A percentile compares a stretch with the other conserved stretches of the same genome.
Evolutionary conservation across 2,113 vertebrate species (phyloP).

Genomic region (Genyomyrus donnyi): DNA sequence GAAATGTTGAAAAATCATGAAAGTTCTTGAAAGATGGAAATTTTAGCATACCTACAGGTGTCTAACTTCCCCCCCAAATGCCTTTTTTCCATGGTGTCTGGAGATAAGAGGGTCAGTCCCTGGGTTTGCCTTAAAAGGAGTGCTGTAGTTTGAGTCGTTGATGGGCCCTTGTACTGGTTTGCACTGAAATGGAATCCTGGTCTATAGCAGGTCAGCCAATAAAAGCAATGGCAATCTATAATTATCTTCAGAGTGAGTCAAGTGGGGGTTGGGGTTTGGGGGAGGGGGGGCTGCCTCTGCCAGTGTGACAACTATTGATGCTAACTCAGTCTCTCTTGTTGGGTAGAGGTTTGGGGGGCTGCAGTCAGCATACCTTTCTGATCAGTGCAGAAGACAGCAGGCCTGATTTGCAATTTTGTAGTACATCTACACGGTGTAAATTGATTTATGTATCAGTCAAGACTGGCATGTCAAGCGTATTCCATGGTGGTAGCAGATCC

Average conservation of each 20-base stretch:
- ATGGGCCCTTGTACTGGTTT: conserved; percentile 33
- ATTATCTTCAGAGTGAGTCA: conserved; percentile 45
- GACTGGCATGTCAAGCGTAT: not conserved
- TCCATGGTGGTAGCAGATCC: not conserved
- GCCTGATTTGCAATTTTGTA: conserved; percentile 20
- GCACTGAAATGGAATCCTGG: conserved; percentile 48
- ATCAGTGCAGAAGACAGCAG: not conserved
- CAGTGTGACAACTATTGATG: not conserved
- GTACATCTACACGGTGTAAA: not conserved
- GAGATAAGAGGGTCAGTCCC: conserved; percentile 12
- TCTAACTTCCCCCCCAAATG: not conserved
- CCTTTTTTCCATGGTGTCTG: not conserved
- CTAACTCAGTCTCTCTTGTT: not conserved
- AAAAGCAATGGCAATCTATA: conserved; percentile 44
- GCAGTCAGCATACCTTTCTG: not conserved
- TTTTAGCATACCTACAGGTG: not conserved
- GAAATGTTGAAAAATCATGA: not conserved
- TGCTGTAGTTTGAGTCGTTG: conserved; percentile 35
- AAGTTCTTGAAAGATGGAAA: not conserved
- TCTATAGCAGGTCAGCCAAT: conserved; percentile 35
- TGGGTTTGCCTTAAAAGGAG: conserved; percentile 59
- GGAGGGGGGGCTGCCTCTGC: not conserved
- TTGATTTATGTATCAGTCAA: not conserved
- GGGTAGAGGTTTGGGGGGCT: not conserved
- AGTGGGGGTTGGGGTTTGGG: conserved; percentile 24